Conservation (phyloP, 1,140 invertebrate species). For the Mercenaria mercenaria region DNA sequence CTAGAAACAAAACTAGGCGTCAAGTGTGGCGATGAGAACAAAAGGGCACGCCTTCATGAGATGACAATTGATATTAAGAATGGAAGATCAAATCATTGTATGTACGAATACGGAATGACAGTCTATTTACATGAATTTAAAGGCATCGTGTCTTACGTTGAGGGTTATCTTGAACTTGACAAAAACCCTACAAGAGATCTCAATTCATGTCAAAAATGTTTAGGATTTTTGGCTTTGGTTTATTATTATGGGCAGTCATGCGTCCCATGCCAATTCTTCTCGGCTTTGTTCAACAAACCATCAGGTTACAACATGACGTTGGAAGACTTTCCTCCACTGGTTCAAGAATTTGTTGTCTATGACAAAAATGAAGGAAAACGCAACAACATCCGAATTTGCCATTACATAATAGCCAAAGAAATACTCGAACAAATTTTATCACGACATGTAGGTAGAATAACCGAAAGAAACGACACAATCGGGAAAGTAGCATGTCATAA, state of each 20-base stretch:
- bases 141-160: slow-evolving; percentile 65
- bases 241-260: slow-evolving; percentile 72
- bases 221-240: slow-evolving; percentile 68
- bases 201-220: slow-evolving; percentile 52
- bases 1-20: slow-evolving; percentile 60
- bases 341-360: slow-evolving; percentile 66
- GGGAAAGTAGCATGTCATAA: slow-evolving; percentile 41
- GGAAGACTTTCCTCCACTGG: slow-evolving; percentile 63
- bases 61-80: slow-evolving; percentile 39
- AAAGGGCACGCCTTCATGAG: slow-evolving; percentile 24
- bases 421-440: slow-evolving; percentile 74
- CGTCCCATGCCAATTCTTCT: slow-evolving; percentile 72
- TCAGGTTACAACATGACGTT: slow-evolving; percentile 65
- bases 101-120: slow-evolving; percentile 72
- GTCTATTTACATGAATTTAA: slow-evolving; percentile 69
- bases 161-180: slow-evolving; percentile 69
- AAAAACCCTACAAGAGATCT: slow-evolving; percentile 23
- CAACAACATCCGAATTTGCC: slow-evolving; percentile 70
- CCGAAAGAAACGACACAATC: slow-evolving; percentile 9
- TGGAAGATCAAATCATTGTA: neutral
- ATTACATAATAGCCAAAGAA: slow-evolving; percentile 67
- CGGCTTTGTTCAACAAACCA: slow-evolving; percentile 52
- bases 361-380: slow-evolving; percentile 40
- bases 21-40: slow-evolving; percentile 47
- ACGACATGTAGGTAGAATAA: neutral